These are phyloP conservation scores for Perizoma affinitatum DNA, from an alignment of 2,888 invertebrate genomes.

Conservation along the genomic window DNA sequence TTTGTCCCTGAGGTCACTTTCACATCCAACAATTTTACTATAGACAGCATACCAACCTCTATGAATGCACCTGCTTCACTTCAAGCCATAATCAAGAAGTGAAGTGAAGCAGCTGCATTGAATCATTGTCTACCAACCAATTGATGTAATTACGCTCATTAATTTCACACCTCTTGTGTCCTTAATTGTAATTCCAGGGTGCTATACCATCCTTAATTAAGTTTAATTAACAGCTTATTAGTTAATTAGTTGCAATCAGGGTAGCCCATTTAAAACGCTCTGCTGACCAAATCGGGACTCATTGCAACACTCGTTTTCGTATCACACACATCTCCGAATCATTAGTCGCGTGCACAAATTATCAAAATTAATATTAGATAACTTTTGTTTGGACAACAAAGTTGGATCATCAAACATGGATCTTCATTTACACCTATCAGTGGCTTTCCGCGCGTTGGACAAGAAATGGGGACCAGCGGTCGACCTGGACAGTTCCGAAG, in stretches of 20 bases:
- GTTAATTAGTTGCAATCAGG: conserved; percentile 26
- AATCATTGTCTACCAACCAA: conserved; percentile 5
- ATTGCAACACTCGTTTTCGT: conserved; percentile 12
- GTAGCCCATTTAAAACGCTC: conserved; percentile 10
- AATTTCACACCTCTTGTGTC: conserved; percentile 27
- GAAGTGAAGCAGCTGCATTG: conserved; percentile 1
- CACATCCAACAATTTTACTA: too few relatives aligned
- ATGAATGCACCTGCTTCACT: too few relatives aligned
- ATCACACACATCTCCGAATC: conserved; percentile 5
- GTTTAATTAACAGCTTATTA: conserved; percentile 30
- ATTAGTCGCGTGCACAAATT: too few relatives aligned
- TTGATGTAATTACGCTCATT: conserved; percentile 23
- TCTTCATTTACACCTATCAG: conserved; percentile 61
- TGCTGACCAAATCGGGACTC: conserved; percentile 14
- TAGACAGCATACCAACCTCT: too few relatives aligned
- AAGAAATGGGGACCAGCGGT: conserved; percentile 62
- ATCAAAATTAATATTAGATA: too few relatives aligned
- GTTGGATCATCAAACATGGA: conserved; percentile 61
- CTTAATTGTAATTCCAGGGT: conserved; percentile 18
- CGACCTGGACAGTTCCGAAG: conserved; percentile 53
- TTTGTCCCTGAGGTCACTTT: too few relatives aligned
- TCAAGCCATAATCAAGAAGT: too few relatives aligned
- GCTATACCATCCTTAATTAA: conserved; percentile 12
- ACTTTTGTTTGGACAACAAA: too few relatives aligned
- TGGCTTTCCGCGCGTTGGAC: conserved; percentile 60